phyloP scores from a whole-genome alignment of 2,888 invertebrate genomes.

The Beris chalybata region DNA sequence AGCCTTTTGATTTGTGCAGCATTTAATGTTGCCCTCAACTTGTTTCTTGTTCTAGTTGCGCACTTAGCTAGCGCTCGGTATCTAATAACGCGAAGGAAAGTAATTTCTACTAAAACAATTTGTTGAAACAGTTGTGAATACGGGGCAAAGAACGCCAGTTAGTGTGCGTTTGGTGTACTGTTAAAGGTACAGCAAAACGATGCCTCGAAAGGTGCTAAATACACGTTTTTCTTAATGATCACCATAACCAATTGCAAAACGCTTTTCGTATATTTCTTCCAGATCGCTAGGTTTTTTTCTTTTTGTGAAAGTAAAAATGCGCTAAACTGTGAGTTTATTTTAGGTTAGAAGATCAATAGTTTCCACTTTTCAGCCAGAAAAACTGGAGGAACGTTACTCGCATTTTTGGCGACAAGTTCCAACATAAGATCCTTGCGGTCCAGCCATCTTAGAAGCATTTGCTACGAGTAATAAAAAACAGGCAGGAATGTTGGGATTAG shows the following conservation, averaged over 20 bases:
- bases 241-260: slow-evolving; percentile 14
- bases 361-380: too few relatives aligned
- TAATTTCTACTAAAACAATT: slow-evolving; percentile 28
- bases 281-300: slow-evolving; percentile 1
- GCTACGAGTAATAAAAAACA: too few relatives aligned
- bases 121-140: slow-evolving; percentile 22
- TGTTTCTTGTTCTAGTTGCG: slow-evolving; percentile 22
- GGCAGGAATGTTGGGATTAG: too few relatives aligned
- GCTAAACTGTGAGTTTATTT: too few relatives aligned
- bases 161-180: slow-evolving; percentile 1
- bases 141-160: too few relatives aligned
- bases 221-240: slow-evolving; percentile 14
- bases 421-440: too few relatives aligned
- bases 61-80: slow-evolving; percentile 7
- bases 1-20: slow-evolving; percentile 26
- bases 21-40: slow-evolving; percentile 27
- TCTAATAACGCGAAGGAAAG: slow-evolving; percentile 19
- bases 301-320: too few relatives aligned
- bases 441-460: too few relatives aligned
- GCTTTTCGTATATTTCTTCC: slow-evolving; percentile 11
- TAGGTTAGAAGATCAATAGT: too few relatives aligned
- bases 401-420: too few relatives aligned
- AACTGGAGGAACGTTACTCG: too few relatives aligned
- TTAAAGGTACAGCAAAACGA: slow-evolving; percentile 5
- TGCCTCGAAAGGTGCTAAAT: slow-evolving; percentile 25